Conservation (phyloP, 1,140 invertebrate genomes). For the Episyrphus balteatus region DNA sequence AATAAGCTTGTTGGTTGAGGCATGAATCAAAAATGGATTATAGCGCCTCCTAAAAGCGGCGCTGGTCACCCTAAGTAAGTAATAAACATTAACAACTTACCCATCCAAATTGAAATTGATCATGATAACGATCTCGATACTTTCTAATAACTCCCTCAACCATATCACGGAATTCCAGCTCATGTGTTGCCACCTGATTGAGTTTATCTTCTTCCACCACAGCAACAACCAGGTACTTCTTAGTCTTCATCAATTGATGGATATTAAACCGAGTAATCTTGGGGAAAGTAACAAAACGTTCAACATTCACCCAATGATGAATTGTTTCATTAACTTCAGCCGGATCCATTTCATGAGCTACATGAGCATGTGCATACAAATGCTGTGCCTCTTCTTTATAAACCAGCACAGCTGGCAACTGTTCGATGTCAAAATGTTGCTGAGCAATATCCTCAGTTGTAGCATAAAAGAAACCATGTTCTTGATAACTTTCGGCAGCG, state of each 20-base stretch:
- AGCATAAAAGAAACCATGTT: slow-evolving; percentile 76
- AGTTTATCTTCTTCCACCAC: slow-evolving; percentile 82
- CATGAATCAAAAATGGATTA: neutral
- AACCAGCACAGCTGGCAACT: slow-evolving; percentile 63
- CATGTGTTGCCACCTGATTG: slow-evolving; percentile 65
- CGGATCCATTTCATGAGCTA: slow-evolving; percentile 38
- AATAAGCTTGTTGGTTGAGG: too few species aligned
- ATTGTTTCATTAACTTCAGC: slow-evolving; percentile 53
- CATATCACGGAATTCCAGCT: slow-evolving; percentile 75
- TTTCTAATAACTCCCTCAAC: slow-evolving; percentile 69
- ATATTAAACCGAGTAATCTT: slow-evolving; percentile 73
- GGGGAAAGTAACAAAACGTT: slow-evolving; percentile 83
- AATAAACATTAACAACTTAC: slow-evolving; percentile 10
- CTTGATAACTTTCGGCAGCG: slow-evolving; percentile 65
- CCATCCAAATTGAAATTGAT: slow-evolving; percentile 88
- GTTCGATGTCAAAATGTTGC: slow-evolving; percentile 53
- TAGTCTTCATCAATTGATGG: slow-evolving; percentile 68
- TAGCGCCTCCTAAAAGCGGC: too few species aligned
- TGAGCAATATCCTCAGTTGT: slow-evolving; percentile 54
- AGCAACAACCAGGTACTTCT: slow-evolving; percentile 75
- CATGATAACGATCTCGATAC: slow-evolving; percentile 66
- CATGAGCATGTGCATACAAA: slow-evolving; percentile 50
- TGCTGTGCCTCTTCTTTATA: slow-evolving; percentile 70
- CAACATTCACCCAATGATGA: slow-evolving; percentile 77
- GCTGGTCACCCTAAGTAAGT: too few species aligned